Evolutionary conservation across 2,797 vertebrate species (phyloP).

Genomic region (Helostoma temminkii): DNA sequence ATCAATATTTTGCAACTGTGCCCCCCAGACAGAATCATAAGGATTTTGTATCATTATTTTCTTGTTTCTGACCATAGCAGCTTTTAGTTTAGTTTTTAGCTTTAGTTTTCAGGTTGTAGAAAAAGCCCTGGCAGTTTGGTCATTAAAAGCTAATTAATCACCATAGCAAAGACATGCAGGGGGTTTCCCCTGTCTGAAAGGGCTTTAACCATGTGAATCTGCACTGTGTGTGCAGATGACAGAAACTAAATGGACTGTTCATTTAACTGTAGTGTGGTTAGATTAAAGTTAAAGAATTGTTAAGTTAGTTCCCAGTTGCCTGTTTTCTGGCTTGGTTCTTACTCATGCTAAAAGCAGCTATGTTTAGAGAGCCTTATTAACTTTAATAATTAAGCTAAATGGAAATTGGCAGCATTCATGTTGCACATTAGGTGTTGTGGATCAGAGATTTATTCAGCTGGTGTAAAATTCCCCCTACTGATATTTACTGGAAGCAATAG

Average conservation of each 20-base stretch:
- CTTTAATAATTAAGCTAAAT: background rate
- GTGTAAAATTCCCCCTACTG: background rate
- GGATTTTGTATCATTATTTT: background rate
- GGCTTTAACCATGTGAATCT: background rate
- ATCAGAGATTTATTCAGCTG: background rate
- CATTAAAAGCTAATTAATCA: constrained; percentile 13
- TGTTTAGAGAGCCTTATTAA: background rate
- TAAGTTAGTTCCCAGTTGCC: background rate
- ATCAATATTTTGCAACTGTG: background rate
- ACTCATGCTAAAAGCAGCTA: background rate
- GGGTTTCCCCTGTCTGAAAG: background rate
- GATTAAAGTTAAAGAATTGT: background rate
- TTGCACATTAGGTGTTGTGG: no score
- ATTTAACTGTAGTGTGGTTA: background rate
- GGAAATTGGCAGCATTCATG: background rate
- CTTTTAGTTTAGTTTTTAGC: no score
- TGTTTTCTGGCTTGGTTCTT: background rate
- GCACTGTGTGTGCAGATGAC: background rate
- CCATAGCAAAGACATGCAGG: constrained; percentile 2
- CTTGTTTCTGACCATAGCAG: background rate
- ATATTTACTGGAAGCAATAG: background rate
- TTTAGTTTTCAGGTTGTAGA: background rate
- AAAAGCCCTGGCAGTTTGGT: background rate
- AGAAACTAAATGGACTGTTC: background rate
- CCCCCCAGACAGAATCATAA: background rate